Evolutionary conservation across 2,797 vertebrate genomes (phyloP).

Genomic region (Sardinella longiceps): DNA sequence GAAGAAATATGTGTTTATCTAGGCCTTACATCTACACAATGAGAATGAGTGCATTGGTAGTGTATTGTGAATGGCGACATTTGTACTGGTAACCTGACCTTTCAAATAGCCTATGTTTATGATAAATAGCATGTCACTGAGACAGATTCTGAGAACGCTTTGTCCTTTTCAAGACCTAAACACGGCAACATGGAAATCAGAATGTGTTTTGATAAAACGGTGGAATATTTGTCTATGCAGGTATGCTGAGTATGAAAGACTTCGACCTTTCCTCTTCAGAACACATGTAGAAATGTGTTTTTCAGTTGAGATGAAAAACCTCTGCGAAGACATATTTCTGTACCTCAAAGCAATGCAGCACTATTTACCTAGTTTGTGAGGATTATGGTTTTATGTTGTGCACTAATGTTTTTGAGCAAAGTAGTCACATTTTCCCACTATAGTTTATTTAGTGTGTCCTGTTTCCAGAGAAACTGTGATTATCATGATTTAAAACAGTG

Average conservation of each 20-base stretch:
- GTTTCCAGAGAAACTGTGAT: not conserved
- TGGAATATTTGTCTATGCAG: too few relatives aligned
- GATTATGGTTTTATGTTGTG: too few relatives aligned
- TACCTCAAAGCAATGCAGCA: too few relatives aligned
- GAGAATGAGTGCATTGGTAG: not conserved
- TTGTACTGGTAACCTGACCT: conserved; percentile 1
- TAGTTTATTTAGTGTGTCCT: not conserved
- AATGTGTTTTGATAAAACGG: too few relatives aligned
- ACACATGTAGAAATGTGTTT: too few relatives aligned
- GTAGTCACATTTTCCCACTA: too few relatives aligned
- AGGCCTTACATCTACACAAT: not conserved
- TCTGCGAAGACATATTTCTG: too few relatives aligned
- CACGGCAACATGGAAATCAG: too few relatives aligned
- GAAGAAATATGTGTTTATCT: conserved; percentile 16
- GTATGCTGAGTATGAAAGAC: not conserved
- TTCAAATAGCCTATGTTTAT: not conserved
- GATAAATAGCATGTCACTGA: not conserved
- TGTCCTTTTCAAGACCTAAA: not conserved
- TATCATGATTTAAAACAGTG: conserved; percentile 3
- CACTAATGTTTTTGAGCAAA: too few relatives aligned
- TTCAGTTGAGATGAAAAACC: too few relatives aligned
- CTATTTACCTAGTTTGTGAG: too few relatives aligned
- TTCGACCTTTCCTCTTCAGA: too few relatives aligned
- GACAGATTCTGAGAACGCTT: not conserved
- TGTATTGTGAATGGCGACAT: not conserved